Evolutionary conservation across 2,797 vertebrate genomes (phyloP), one percentile per base, ranked within the genome.

Genomic region (Eupleurogrammus muticus): DNA sequence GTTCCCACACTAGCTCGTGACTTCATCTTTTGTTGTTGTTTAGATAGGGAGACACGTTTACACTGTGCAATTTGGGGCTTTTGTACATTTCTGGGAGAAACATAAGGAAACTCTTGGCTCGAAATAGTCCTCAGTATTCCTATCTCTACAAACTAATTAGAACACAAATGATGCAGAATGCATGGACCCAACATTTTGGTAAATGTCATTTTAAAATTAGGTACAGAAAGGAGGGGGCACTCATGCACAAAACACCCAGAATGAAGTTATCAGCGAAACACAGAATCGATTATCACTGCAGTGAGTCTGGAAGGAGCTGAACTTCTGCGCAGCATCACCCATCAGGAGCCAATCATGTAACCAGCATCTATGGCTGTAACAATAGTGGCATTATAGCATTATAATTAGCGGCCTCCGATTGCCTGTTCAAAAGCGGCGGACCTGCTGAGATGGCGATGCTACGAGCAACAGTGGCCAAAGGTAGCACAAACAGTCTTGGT

Each of bases 301-400:
- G 42, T 24, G 5, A 60, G 20, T 38, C 62, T 56, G 38, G 48
- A 17, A 60, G 58, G 19, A 51, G 68, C 13, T 9, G 14, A 71
- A 68, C 40, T 14, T 48, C 49, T 47, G 36, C 16, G 54, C 59
- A 50, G 23, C 57, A 14, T 61, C 14, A 10, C 48, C 47, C 34
- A 63, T 73, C 50, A 44, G 51, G 40, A 75, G 42, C 70, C 21
- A 66, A 69, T 77, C 72, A 49, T 14, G n/a, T 51, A 51, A 64
- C 36, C 62, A 44, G 42, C 66, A 62, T 73, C 42, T 38, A 10
- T 5, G 16, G 20, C 65, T 51, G 7, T 2, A 35, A 69, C 64
- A 63, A 69, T 24, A 50, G 52, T 9, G 32, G 44, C 21, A 14
- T 28, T 23, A 16, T 12, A 48, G 46, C 16, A 12, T 19, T n/a